phyloP scores from a whole-genome alignment of 2,113 vertebrate genomes.

The Labeo catla region DNA sequence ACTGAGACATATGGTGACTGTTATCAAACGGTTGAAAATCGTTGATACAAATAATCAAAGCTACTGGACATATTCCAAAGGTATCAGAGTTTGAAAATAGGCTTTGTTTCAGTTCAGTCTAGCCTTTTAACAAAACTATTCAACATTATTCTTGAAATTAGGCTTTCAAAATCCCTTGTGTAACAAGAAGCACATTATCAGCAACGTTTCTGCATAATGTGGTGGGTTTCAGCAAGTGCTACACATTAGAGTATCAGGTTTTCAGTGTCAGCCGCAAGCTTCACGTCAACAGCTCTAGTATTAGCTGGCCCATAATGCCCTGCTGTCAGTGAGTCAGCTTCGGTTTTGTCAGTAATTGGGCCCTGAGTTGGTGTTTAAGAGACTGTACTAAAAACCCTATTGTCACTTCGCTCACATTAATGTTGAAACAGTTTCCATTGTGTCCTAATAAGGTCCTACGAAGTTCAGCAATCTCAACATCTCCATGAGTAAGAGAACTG shows the following conservation, averaged over 20 bases:
- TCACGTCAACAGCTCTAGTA: constrained; percentile 33
- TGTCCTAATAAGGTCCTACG: constrained; percentile 28
- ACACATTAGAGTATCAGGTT: constrained; percentile 36
- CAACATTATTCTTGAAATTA: background rate
- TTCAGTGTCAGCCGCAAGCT: constrained; percentile 22
- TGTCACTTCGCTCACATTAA: constrained; percentile 5
- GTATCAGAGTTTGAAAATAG: background rate
- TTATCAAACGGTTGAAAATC: background rate
- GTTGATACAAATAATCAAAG: background rate
- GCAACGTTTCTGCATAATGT: constrained; percentile 33
- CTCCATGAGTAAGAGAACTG: background rate
- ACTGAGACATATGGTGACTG: background rate
- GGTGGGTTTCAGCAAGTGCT: background rate
- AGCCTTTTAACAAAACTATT: background rate
- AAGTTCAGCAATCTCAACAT: background rate
- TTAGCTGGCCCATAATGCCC: constrained; percentile 48
- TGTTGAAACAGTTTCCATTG: constrained; percentile 29
- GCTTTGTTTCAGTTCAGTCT: background rate
- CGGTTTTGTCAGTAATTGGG: constrained; percentile 22
- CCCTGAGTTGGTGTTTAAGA: constrained; percentile 21
- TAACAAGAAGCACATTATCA: constrained; percentile 38
- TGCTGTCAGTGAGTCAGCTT: constrained; percentile 32
- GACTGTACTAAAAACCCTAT: constrained; percentile 7
- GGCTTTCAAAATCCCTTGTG: background rate
- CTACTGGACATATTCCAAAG: background rate